These are phyloP conservation scores for Tetraneura akinire DNA, from an alignment of 1,140 invertebrate genomes.

Conservation along the genomic window DNA sequence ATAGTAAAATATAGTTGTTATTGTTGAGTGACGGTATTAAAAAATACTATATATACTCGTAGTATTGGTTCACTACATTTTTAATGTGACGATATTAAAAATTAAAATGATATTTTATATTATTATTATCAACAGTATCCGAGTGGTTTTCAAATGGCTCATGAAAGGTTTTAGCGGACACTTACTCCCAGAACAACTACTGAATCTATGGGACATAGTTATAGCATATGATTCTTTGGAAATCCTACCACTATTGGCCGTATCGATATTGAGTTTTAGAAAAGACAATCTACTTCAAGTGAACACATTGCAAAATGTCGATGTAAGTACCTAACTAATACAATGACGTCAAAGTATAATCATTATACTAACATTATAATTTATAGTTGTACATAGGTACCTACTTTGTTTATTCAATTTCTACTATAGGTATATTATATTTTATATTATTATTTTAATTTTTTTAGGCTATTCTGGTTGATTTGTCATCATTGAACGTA, in stretches of 20 bases:
- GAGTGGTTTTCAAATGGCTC: constrained; percentile 93
- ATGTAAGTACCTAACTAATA: constrained; percentile 61
- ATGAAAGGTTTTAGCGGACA: constrained; percentile 93
- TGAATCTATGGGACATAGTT: constrained; percentile 90
- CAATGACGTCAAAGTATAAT: background rate
- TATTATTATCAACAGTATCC: constrained; percentile 66
- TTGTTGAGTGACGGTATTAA: no score
- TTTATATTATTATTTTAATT: constrained; percentile 51
- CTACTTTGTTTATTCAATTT: no score
- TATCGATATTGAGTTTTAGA: constrained; percentile 87
- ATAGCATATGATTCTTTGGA: constrained; percentile 90
- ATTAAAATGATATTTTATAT: background rate
- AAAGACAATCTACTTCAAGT: constrained; percentile 92
- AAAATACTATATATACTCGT: no score
- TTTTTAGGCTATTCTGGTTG: constrained; percentile 79
- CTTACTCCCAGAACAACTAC: constrained; percentile 85
- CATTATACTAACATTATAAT: no score
- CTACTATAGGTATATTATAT: background rate
- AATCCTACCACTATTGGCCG: constrained; percentile 81
- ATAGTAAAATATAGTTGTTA: no score
- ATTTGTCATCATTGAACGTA: constrained; percentile 85
- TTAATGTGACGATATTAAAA: background rate
- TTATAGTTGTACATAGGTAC: no score
- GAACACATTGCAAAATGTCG: constrained; percentile 78
- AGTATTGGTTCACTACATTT: no score